Base-by-base conservation (phyloP, 2,113 vertebrate species). In the Gulo gulo region DNA sequence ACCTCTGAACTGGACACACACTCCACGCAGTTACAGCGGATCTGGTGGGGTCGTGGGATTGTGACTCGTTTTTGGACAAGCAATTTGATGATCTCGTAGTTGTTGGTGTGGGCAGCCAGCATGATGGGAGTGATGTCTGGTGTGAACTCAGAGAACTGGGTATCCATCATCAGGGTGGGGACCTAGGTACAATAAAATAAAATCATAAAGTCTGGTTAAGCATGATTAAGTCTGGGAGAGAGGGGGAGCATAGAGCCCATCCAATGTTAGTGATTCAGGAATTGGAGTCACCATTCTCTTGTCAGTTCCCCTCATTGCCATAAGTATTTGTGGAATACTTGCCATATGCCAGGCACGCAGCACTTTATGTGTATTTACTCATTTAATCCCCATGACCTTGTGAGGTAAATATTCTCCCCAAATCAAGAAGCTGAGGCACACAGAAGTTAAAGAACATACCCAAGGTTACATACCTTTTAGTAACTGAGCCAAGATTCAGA, bases 71-170 rank as follows among this genome's bases (percentile, higher is more conserved):
- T 99, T 98, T 99, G 99, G 65, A 99, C 99, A 29, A 99, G 99
- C 91, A 99, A 99, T 97, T 99, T 99, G 98, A 99, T 99, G 98
- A 99, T 99, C 98, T 99, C 99, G 1, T 99, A 99, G 98, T 99
- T 99, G 99, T 99, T 99, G 98, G 99, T 99, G 98, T 99, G 99
- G 97, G 99, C 99, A 1, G 99, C 99, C 98, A 99, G 98, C 99
- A 99, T 99, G 97, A 99, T 99, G 39, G 99, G 99, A 50, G 99
- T 99, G 97, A 99, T 99, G 55, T 99, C 99, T 0, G 99, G 99
- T 65, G 99, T 99, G 99, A 99, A 99, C 98, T 99, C 99, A 1
- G 99, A 99, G 86, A 99, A 99, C 98, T 99, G 99, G 0, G 99
- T 99, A 98, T 99, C 99, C 99, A 99, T 99, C 98, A 99, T 99